Evolutionary conservation across 30 jellyfish, hydroid and myxozoan species (phyloP), one percentile per base, ranked within the genome.

Genomic region (Sanderia malayensis): DNA sequence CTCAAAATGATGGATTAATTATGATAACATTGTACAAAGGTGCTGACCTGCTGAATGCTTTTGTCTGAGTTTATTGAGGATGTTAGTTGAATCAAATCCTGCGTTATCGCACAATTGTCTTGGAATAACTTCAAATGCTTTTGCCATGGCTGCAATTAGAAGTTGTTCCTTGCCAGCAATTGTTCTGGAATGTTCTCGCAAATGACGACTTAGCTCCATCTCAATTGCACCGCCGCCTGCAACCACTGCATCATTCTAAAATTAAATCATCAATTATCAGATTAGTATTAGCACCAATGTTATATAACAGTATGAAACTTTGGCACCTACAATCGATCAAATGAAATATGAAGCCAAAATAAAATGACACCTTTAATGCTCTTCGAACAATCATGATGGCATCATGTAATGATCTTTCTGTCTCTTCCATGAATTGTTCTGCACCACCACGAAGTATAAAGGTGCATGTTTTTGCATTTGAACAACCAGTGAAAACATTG

Each of bases 201-300:
- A 57, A 68, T 79, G 67, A 45, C 87, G 81, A 80, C 99, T 93
- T 31, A 93, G 78, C 66, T 93, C 99, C 99, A 93, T 93, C 73
- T 93, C 99, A 45, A 93, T 93, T 44, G 99, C 99, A 31, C 99
- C 99, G 44, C 99, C 99, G 57, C 99, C 99, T 0, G 99, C 99
- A 31, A 93, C 96, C 17, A 93, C 96, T 10, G 99, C 99, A 86
- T 93, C 96, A 70, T 93, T 93, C 99, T 93, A 52, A 20, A 46
- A 80, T 46, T 6, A 37, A 23, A 32, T 3, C n/a, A n/a, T n/a
- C n/a, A n/a, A n/a, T n/a, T n/a, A n/a, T n/a, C n/a, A n/a, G n/a
- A n/a, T n/a, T n/a, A n/a, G n/a, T n/a, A n/a, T n/a, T n/a, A n/a
- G n/a, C n/a, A n/a, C n/a, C n/a, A n/a, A n/a, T n/a, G n/a, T n/a